Conservation (phyloP, 2,113 vertebrate species). For the Brachypodius melanocephalos region DNA sequence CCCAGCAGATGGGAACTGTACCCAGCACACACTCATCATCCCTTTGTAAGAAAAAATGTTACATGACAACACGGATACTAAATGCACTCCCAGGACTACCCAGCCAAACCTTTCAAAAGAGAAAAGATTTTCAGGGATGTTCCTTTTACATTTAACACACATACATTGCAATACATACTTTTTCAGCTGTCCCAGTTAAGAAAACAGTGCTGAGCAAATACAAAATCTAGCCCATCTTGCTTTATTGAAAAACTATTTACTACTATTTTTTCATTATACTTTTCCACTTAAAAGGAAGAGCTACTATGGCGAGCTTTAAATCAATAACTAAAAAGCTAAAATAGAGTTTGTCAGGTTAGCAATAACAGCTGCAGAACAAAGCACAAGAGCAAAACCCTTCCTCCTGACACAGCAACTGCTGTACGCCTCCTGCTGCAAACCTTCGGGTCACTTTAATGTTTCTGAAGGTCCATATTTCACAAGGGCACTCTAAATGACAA, state of each 20-base stretch:
- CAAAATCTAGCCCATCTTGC: not conserved
- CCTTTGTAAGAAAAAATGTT: not conserved
- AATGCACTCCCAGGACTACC: not conserved
- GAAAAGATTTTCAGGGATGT: not conserved
- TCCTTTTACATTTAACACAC: not conserved
- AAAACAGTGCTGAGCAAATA: not conserved
- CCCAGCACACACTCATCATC: not conserved
- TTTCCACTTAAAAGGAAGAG: not conserved
- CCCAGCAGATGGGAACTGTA: slow-evolving; percentile 7
- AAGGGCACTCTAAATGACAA: not conserved
- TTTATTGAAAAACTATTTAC: not conserved
- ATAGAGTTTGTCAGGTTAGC: slow-evolving; percentile 49
- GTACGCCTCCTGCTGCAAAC: not conserved
- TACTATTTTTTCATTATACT: not conserved
- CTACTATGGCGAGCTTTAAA: not conserved
- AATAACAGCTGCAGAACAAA: slow-evolving; percentile 14
- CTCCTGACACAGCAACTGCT: slow-evolving; percentile 11
- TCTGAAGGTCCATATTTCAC: not conserved
- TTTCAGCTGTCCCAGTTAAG: not conserved
- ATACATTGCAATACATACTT: not conserved
- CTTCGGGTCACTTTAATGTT: fast-evolving
- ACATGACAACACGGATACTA: not conserved
- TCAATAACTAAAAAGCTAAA: slow-evolving; percentile 11
- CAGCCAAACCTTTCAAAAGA: not conserved
- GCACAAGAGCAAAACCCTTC: not conserved